These are phyloP conservation scores for Drosophila littoralis DNA, from an alignment of 1,140 invertebrate species.

Conservation along the genomic window DNA sequence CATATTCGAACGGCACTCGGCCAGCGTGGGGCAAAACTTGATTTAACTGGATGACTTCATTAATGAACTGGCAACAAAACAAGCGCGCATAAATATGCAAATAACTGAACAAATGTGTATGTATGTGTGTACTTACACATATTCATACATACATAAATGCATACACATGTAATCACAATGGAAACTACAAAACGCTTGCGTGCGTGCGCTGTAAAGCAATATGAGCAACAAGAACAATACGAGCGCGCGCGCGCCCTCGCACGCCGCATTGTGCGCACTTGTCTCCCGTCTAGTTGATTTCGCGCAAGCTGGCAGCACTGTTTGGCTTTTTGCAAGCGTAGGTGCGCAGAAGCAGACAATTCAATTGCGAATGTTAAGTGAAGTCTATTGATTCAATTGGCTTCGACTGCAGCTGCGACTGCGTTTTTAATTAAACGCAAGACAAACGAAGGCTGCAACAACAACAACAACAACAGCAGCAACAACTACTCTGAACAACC, in stretches of 20 bases:
- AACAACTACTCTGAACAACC: conserved; percentile 4
- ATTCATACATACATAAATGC: neutral
- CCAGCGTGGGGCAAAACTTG: conserved; percentile 52
- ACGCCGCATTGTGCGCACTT: conserved; percentile 30
- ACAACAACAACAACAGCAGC: neutral
- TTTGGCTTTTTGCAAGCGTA: conserved; percentile 27
- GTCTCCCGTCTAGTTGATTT: conserved; percentile 5
- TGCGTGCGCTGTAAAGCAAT: conserved; percentile 6
- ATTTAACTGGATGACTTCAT: conserved; percentile 76
- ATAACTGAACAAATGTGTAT: conserved; percentile 27
- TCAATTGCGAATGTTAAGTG: conserved; percentile 54
- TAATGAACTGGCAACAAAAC: conserved; percentile 49
- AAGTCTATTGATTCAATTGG: conserved; percentile 73
- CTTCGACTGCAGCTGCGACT: conserved; percentile 53
- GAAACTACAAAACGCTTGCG: conserved; percentile 28
- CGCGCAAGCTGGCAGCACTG: conserved; percentile 31
- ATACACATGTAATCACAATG: conserved; percentile 19
- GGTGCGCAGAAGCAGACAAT: conserved; percentile 39
- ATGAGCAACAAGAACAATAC: conserved; percentile 21
- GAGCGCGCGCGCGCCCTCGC: too few species aligned
- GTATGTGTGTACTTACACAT: conserved; percentile 4
- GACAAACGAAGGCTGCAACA: conserved; percentile 44
- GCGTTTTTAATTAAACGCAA: conserved; percentile 68
- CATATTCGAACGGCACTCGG: conserved; percentile 27
- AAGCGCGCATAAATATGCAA: conserved; percentile 34